Evolutionary conservation across 2,797 vertebrate genomes (phyloP).

Genomic region (Ctenochaetus hawaiiensis): DNA sequence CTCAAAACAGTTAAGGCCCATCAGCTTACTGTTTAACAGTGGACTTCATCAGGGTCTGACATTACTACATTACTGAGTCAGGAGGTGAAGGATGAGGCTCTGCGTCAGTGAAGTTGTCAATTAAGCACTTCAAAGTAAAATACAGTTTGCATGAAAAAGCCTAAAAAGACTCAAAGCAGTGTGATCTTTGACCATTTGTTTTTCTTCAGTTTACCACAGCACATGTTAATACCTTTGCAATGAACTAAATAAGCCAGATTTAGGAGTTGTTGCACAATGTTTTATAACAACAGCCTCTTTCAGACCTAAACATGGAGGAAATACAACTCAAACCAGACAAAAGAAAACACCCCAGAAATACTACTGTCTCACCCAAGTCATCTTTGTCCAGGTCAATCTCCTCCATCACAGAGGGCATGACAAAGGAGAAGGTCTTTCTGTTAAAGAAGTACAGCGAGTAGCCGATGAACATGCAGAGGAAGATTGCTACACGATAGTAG

Average conservation of each 20-base stretch:
- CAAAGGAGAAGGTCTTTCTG: slow-evolving; percentile 97
- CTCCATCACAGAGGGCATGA: slow-evolving; percentile 95
- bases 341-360: background rate
- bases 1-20: background rate
- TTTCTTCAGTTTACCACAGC: background rate
- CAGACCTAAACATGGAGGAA: background rate
- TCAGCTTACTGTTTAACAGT: background rate
- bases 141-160: background rate
- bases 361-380: slow-evolving; percentile 90
- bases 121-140: background rate
- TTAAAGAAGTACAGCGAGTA: slow-evolving; percentile 98
- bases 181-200: background rate
- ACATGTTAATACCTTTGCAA: background rate
- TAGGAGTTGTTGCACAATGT: background rate
- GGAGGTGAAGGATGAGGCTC: background rate
- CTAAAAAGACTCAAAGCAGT: background rate
- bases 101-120: background rate
- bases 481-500: slow-evolving; percentile 91
- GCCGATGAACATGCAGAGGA: slow-evolving; percentile 94
- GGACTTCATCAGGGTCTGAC: background rate
- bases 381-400: slow-evolving; percentile 95
- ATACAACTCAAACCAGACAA: background rate
- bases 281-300: background rate
- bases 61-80: too few relatives aligned
- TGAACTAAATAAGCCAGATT: background rate